A percentile compares a stretch with the other conserved stretches of the same genome.
Evolutionary conservation across 2,113 vertebrate species (phyloP).

Genomic region (Gobius niger): DNA sequence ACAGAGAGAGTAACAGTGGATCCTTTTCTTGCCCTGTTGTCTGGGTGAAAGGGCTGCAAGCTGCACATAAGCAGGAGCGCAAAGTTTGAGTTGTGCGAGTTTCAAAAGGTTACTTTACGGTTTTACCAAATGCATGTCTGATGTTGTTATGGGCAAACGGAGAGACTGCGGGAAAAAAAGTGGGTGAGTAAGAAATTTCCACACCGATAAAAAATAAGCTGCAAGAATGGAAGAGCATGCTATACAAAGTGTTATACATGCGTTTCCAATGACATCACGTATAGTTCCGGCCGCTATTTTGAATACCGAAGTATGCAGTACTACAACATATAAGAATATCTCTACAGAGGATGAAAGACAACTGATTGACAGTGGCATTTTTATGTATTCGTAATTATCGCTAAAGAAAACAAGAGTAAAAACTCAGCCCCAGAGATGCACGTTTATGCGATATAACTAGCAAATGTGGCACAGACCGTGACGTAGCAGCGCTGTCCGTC

Average conservation of each 20-base stretch:
- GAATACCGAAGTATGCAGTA: no score
- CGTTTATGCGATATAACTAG: no score
- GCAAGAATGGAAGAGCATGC: conserved; percentile 1
- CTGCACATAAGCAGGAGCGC: conserved; percentile 33
- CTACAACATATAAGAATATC: no score
- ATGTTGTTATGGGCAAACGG: conserved; percentile 36
- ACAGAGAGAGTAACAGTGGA: conserved; percentile 58
- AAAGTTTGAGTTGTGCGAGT: conserved; percentile 44
- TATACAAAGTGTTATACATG: not conserved
- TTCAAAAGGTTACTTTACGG: conserved; percentile 38
- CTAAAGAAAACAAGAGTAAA: no score
- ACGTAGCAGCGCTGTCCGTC: no score
- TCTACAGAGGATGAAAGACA: no score
- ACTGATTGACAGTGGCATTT: no score
- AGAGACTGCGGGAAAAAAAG: conserved; percentile 15
- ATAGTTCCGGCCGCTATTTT: no score
- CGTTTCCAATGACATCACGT: no score
- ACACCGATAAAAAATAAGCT: conserved; percentile 22
- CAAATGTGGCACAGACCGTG: no score
- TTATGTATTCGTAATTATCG: no score
- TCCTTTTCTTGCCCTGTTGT: conserved; percentile 53
- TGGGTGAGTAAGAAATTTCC: conserved; percentile 5
- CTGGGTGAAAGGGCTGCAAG: conserved; percentile 55
- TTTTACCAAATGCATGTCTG: conserved; percentile 39
- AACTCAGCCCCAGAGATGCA: no score